Evolutionary conservation across 2,113 vertebrate genomes (phyloP).

Genomic region (Vidua macroura): DNA sequence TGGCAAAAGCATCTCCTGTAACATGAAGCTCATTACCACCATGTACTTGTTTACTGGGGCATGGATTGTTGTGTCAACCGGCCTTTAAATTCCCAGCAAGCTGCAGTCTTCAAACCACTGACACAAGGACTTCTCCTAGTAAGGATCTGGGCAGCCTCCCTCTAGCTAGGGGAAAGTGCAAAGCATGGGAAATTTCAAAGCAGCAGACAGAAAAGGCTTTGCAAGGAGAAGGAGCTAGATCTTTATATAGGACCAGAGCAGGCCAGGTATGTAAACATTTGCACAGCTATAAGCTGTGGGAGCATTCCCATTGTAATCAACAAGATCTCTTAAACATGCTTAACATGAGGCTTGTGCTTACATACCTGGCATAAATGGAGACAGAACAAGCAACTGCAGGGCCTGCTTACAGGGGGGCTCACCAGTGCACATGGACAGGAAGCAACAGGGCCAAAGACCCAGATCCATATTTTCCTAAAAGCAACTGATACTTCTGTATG

Average conservation of each 20-base stretch:
- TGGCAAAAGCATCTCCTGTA: not conserved
- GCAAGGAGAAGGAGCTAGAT: not conserved
- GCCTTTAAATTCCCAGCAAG: not conserved
- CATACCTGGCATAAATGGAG: conserved; percentile 44
- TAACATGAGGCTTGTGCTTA: conserved; percentile 23
- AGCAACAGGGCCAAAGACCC: rapidly evolving
- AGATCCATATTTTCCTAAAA: not conserved
- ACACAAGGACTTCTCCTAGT: conserved; percentile 10
- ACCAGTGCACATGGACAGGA: rapidly evolving
- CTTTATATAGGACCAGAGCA: conserved; percentile 18
- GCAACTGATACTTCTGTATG: not conserved
- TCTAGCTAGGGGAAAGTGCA: rapidly evolving
- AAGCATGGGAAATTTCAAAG: conserved; percentile 47
- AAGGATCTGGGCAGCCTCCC: not conserved
- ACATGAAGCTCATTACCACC: not conserved
- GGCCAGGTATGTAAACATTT: conserved; percentile 61
- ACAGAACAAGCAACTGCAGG: not conserved
- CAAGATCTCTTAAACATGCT: conserved; percentile 29
- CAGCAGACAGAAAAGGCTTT: conserved; percentile 21
- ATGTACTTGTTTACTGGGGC: not conserved
- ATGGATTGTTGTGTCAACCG: not conserved
- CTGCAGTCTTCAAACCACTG: not conserved
- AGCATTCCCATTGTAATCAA: conserved; percentile 27
- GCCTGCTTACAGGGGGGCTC: not conserved
- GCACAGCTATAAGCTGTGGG: conserved; percentile 28